These are phyloP conservation scores for Octopus sinensis DNA, from an alignment of 1,140 invertebrate genomes.

Conservation along the genomic window DNA sequence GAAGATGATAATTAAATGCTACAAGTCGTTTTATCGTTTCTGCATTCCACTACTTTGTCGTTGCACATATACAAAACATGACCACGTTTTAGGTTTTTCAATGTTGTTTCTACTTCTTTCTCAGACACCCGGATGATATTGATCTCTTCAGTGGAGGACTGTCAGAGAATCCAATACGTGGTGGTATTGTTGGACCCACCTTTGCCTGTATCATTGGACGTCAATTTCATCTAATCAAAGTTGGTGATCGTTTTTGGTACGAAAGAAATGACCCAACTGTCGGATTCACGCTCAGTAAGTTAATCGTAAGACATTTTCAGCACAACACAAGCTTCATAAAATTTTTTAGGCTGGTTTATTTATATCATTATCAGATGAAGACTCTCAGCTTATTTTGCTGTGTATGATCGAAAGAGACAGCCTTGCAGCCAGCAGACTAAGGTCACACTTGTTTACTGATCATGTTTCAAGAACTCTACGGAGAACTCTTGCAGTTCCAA, in stretches of 20 bases:
- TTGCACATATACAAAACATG: too few species aligned
- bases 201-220: constrained; percentile 25
- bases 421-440: background rate
- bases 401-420: background rate
- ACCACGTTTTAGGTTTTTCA: too few species aligned
- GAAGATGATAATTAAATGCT: too few species aligned
- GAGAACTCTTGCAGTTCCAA: too few species aligned
- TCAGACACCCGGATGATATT: constrained; percentile 26
- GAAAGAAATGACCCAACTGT: constrained; percentile 36
- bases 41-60: too few species aligned
- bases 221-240: constrained; percentile 22
- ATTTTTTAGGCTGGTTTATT: too few species aligned
- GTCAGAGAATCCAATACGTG: constrained; percentile 19
- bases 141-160: constrained; percentile 25
- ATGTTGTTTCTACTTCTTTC: background rate
- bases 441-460: background rate
- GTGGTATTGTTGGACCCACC: constrained; percentile 22
- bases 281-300: constrained; percentile 25
- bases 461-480: too few species aligned
- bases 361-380: background rate
- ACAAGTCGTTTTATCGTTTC: too few species aligned
- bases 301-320: too few species aligned
- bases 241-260: constrained; percentile 26
- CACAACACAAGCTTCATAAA: too few species aligned
- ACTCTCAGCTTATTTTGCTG: too few species aligned